Percentiles rank a stretch among this genome's conserved stretches.
Conservation (phyloP, 2,797 vertebrate genomes). For the Artibeus lituratus region DNA sequence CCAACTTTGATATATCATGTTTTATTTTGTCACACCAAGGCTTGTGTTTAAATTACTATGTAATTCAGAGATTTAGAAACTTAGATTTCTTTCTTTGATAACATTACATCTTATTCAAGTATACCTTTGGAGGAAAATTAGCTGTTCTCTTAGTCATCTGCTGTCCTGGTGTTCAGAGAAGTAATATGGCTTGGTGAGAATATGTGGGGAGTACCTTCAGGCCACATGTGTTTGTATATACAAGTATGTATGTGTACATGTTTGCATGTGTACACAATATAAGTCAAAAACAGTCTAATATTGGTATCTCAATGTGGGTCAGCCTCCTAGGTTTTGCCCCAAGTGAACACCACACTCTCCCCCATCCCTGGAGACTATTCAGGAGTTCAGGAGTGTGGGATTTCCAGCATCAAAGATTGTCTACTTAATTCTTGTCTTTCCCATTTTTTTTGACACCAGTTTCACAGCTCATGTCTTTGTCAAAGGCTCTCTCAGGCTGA, state of each 20-base stretch:
- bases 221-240: not conserved
- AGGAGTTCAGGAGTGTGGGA: not conserved
- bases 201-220: not conserved
- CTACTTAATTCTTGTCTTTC: not conserved
- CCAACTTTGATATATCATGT: slow-evolving; percentile 30
- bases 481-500: not conserved
- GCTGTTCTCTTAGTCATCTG: not conserved
- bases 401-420: not conserved
- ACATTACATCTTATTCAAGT: slow-evolving; percentile 5
- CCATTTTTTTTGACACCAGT: not conserved
- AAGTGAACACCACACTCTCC: not conserved
- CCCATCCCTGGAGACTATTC: fast-evolving
- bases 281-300: not conserved
- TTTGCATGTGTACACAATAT: not conserved
- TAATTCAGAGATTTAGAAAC: slow-evolving; percentile 37
- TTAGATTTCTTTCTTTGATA: slow-evolving; percentile 38
- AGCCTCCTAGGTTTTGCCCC: not conserved
- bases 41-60: slow-evolving; percentile 34
- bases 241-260: not conserved
- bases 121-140: not conserved
- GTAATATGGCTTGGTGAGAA: not conserved
- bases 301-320: not conserved
- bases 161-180: not conserved
- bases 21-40: slow-evolving; percentile 50
- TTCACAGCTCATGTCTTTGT: not conserved